phyloP scores from a whole-genome alignment of 2,888 invertebrate species.

The Latrodectus elegans region DNA sequence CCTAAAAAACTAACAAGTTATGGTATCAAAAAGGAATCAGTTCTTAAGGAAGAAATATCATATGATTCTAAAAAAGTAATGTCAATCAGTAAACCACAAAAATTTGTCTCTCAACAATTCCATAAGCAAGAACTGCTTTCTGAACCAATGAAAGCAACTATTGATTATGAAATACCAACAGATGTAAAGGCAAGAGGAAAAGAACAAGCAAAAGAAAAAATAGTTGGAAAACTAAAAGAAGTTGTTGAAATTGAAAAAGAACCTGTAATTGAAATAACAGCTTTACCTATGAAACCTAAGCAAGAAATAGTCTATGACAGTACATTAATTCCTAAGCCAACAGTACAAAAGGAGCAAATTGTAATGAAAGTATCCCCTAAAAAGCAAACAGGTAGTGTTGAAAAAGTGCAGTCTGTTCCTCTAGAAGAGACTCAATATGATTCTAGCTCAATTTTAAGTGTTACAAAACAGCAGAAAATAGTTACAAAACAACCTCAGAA shows the following conservation, averaged over 20 bases:
- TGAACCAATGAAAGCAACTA: not conserved
- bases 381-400: not conserved
- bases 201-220: conserved; percentile 35
- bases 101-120: not conserved
- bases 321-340: conserved; percentile 71
- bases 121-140: conserved; percentile 8
- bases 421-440: conserved; percentile 1
- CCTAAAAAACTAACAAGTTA: not conserved
- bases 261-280: conserved; percentile 40
- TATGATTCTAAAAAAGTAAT: conserved; percentile 40
- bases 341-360: conserved; percentile 77
- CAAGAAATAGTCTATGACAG: conserved; percentile 47
- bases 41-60: conserved; percentile 65
- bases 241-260: conserved; percentile 41
- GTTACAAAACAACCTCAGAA: conserved; percentile 3
- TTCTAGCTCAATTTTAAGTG: conserved; percentile 6
- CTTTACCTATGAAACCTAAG: conserved; percentile 29
- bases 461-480: not conserved
- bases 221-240: conserved; percentile 29
- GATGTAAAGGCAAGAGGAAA: conserved; percentile 32
- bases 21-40: conserved; percentile 58
- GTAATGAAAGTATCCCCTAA: conserved; percentile 71
- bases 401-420: not conserved
- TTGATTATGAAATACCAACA: conserved; percentile 7
- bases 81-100: conserved; percentile 2